phyloP scores from a whole-genome alignment of 2,888 invertebrate species.

The Epinotia brunnichana region DNA sequence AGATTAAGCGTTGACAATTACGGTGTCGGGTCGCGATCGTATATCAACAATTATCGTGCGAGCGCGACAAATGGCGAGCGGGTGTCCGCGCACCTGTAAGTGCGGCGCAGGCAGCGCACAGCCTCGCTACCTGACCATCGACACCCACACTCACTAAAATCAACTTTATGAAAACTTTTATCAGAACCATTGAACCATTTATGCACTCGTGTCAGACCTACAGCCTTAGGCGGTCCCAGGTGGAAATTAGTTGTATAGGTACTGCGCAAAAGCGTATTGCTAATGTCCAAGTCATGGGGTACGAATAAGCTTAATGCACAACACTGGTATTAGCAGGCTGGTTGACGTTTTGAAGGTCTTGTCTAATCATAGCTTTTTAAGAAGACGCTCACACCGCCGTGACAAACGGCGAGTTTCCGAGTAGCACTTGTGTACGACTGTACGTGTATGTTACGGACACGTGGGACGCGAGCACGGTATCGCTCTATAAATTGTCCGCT shows the following conservation, averaged over 20 bases:
- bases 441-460: neutral
- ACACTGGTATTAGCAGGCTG: neutral
- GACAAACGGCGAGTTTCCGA: slow-evolving; percentile 23
- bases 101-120: slow-evolving; percentile 53
- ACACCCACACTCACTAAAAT: slow-evolving; percentile 30
- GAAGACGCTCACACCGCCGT: neutral
- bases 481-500: slow-evolving; percentile 54
- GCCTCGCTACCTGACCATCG: slow-evolving; percentile 42
- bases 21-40: slow-evolving; percentile 80
- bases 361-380: neutral
- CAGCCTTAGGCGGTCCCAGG: too few relatives aligned
- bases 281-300: neutral
- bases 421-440: neutral
- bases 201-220: too few relatives aligned
- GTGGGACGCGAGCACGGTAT: slow-evolving; percentile 49
- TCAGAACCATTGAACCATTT: neutral
- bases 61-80: slow-evolving; percentile 80
- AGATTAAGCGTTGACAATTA: slow-evolving; percentile 85
- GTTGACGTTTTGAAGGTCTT: neutral
- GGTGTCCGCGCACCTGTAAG: slow-evolving; percentile 69
- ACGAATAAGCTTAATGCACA: neutral
- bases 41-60: slow-evolving; percentile 84
- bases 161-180: neutral
- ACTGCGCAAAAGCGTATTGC: neutral
- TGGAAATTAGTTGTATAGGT: too few relatives aligned